Evolutionary conservation across 1,140 invertebrate species (phyloP).

Genomic region (Drosophila auraria): DNA sequence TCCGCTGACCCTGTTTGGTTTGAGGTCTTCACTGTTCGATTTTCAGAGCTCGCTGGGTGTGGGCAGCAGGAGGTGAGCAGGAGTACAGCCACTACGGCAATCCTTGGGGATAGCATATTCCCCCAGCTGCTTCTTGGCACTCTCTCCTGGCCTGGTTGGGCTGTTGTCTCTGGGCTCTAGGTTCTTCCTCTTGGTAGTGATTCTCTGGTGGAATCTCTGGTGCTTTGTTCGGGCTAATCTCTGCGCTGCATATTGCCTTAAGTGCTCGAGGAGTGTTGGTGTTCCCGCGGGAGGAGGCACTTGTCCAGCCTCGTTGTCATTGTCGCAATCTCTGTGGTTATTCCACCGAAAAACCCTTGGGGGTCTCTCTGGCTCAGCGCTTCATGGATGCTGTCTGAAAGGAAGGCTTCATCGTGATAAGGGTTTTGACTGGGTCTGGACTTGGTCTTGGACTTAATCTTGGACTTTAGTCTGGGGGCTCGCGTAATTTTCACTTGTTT

Average conservation of each 20-base stretch:
- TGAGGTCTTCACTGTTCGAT: background rate
- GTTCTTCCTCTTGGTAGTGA: background rate
- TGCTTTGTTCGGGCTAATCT: conserved; percentile 14
- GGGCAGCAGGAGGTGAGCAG: conserved; percentile 17
- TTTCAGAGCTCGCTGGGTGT: background rate
- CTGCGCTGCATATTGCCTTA: conserved; percentile 35
- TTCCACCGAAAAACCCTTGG: conserved; percentile 6
- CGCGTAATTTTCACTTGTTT: conserved; percentile 44
- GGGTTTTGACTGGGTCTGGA: background rate
- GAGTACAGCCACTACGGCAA: conserved; percentile 24
- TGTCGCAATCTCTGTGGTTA: conserved; percentile 30
- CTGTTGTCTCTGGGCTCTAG: background rate
- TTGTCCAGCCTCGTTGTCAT: conserved; percentile 30
- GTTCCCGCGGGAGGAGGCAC: conserved; percentile 12
- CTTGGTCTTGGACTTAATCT: background rate
- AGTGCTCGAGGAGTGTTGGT: conserved; percentile 16
- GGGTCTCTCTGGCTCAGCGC: background rate
- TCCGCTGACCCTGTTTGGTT: conserved; percentile 1
- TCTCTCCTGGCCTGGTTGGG: background rate
- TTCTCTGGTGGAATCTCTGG: background rate
- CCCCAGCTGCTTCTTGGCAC: background rate
- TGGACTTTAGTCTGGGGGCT: conserved; percentile 13
- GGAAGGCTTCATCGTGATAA: conserved; percentile 10
- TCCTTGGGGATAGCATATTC: conserved; percentile 26
- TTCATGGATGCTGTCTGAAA: conserved; percentile 22